Conservation (phyloP, 2,113 vertebrate species). For the Mixornis gularis region DNA sequence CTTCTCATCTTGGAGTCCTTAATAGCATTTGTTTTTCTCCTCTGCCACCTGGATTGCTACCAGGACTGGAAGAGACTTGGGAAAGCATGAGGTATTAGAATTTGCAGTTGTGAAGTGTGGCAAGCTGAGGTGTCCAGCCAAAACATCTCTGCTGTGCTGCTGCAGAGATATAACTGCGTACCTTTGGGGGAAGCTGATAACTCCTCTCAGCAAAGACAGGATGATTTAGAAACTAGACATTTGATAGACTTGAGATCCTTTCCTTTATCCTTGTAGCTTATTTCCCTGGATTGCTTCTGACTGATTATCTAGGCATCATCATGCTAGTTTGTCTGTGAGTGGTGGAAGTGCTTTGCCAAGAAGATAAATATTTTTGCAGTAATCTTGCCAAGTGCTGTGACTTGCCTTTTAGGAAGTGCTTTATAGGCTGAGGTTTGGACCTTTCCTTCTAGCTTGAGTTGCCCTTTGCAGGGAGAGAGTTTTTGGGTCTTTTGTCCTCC, state of each 20-base stretch:
- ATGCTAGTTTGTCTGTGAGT: background rate
- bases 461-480: background rate
- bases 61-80: background rate
- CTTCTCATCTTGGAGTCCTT: background rate
- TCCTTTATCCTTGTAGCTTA: background rate
- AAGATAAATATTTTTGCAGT: conserved; percentile 24
- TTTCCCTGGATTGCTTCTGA: background rate
- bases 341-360: conserved; percentile 17
- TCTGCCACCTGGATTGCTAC: background rate
- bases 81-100: background rate
- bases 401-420: conserved; percentile 3
- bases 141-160: background rate
- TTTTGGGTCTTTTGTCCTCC: background rate
- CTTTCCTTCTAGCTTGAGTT: background rate
- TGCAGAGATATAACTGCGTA: background rate
- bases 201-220: background rate
- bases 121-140: background rate
- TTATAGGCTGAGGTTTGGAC: background rate
- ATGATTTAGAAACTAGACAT: background rate
- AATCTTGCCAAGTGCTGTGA: conserved; percentile 6
- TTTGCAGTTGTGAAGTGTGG: background rate
- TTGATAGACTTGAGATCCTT: background rate
- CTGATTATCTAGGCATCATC: conserved; percentile 1
- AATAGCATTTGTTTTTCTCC: background rate
- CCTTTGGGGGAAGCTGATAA: background rate